Base-by-base conservation (phyloP, 2,888 invertebrate genomes). In the Troglohyphantes excavatus region DNA sequence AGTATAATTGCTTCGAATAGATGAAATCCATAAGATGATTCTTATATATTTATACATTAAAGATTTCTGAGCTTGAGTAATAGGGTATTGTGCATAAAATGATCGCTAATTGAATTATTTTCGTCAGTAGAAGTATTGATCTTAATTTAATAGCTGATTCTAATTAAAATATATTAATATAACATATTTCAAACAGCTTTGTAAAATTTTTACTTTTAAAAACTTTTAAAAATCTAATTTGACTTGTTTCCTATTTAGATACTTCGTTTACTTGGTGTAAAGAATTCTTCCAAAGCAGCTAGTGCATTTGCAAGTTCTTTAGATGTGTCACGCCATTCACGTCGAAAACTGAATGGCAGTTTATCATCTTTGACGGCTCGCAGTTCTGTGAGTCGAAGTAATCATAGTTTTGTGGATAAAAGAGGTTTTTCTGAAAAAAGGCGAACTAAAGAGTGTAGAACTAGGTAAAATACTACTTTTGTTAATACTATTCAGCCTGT, bases 321-420 rank as follows among this genome's bases (percentile, higher is more conserved):
- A 95, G 92, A 94, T 94, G 53, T 81, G 46, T 86, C 88, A 13
- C 82, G 90, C 91, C 93, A 94, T 46, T 91, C 91, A 91, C 94
- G 94, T 83, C 92, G 94, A 11, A 92, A 96, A 73, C 94, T 96
- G 0, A 96, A 97, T 93, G 97, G 97, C 59, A 97, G 96, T 92
- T 96, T 97, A 94, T 97, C 97, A 0, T 97, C 97, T 0, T 94
- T 97, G 27, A 92, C 91, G 2, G 91, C 86, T 46, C 85, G 86
- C 2, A 91, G 91, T 43, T 91, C 91, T 13, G 72, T 43, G 6
- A 91, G 91, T 67, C 75, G 89, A 23, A 86, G 86, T 43, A 89
- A 81, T 33, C 91, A 90, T 23, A 89, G 81, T 61, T 87, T 89
- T 61, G 67, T 53, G 17, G 91, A 91, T 43, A 91, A 90, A 68